phyloP scores from a whole-genome alignment of 2,113 vertebrate species.

The Sturnira hondurensis region DNA sequence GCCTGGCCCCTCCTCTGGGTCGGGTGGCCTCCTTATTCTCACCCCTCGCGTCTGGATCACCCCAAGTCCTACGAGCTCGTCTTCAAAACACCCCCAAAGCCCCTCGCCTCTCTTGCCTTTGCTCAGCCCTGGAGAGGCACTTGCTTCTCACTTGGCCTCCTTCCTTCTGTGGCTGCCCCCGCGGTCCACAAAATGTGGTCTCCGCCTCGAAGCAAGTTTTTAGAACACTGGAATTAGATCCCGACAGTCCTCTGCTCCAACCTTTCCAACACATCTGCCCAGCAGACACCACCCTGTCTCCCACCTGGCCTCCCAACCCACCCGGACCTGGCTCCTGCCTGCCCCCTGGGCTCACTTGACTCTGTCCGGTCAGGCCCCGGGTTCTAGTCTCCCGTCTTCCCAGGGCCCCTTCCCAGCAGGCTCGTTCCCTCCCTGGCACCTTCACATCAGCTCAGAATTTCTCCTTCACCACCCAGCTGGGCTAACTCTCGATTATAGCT shows the following conservation, averaged over 20 bases:
- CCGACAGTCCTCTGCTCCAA: accelerated
- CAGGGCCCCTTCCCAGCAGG: accelerated
- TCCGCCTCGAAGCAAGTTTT: neutral
- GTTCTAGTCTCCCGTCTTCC: too few species aligned
- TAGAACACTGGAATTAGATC: neutral
- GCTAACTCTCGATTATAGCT: accelerated
- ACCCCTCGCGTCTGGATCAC: accelerated
- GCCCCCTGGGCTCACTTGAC: neutral
- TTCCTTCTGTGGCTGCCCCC: accelerated
- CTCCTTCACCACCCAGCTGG: neutral
- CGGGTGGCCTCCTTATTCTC: neutral
- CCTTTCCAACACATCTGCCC: neutral
- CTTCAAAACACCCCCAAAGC: neutral
- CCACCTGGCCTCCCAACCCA: neutral
- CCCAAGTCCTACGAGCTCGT: neutral
- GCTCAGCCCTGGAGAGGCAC: neutral
- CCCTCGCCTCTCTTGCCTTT: accelerated
- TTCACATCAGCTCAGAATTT: accelerated
- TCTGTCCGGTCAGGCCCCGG: accelerated
- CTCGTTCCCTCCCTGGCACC: neutral
- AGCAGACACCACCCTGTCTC: neutral
- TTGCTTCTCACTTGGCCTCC: too few species aligned
- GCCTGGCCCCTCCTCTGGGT: accelerated
- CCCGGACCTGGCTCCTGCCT: accelerated
- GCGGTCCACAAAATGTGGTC: accelerated